These are phyloP conservation scores for Charadrius vociferus DNA, from an alignment of 2,113 vertebrate species.

Conservation along the genomic window DNA sequence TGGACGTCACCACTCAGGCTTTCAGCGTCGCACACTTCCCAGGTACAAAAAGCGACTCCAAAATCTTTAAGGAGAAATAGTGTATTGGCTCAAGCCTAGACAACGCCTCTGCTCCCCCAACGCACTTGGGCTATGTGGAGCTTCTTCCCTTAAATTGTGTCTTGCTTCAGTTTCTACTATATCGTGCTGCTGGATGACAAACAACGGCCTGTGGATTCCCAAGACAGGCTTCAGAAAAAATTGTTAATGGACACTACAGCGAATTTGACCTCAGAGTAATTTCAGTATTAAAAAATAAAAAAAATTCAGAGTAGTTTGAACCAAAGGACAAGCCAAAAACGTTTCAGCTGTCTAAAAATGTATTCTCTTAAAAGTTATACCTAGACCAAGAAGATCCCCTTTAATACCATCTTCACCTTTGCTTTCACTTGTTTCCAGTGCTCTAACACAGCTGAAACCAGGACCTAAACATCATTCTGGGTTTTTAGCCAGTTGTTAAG, in stretches of 20 bases:
- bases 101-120: neutral
- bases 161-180: neutral
- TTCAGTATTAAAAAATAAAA: neutral
- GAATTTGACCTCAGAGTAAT: neutral
- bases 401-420: neutral
- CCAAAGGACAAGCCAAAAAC: neutral
- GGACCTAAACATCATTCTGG: neutral
- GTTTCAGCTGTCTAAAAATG: neutral
- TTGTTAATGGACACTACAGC: rapidly evolving
- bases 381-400: neutral
- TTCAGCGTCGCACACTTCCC: neutral
- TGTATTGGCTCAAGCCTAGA: neutral
- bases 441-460: neutral
- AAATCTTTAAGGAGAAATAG: neutral
- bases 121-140: rapidly evolving
- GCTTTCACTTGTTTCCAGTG: neutral
- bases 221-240: neutral
- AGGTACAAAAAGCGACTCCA: neutral
- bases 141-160: neutral
- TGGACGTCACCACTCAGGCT: neutral
- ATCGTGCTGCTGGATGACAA: neutral
- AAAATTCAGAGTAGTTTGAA: neutral
- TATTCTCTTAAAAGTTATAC: neutral
- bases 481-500: neutral
- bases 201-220: neutral